These are phyloP conservation scores for Dinomys branickii DNA, from an alignment of 2,113 vertebrate genomes.

Conservation along the genomic window DNA sequence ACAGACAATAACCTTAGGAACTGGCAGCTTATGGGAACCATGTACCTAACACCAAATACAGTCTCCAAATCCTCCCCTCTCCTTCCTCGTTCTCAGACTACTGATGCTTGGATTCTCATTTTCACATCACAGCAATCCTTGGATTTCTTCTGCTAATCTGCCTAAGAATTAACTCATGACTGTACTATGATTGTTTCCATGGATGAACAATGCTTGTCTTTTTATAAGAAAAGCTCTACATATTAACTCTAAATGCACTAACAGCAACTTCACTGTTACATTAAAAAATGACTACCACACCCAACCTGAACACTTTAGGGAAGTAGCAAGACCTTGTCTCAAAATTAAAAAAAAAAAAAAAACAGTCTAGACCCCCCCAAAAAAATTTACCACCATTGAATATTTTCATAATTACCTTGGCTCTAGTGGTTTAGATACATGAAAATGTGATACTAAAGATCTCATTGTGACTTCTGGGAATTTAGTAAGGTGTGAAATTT, in stretches of 20 bases:
- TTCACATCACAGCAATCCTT: conserved; percentile 1
- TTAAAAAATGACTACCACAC: neutral
- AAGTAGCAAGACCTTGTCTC: neutral
- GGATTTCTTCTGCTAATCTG: conserved; percentile 6
- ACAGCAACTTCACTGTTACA: neutral
- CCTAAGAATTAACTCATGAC: conserved; percentile 39
- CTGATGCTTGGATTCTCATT: conserved; percentile 9
- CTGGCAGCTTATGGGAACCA: neutral
- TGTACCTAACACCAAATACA: neutral
- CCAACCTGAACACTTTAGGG: neutral
- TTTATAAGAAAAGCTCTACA: conserved; percentile 1
- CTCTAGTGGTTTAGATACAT: neutral
- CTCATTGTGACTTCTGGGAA: neutral
- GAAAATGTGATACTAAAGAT: conserved; percentile 26
- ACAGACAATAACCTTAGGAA: neutral
- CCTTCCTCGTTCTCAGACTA: conserved; percentile 10
- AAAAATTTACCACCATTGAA: conserved; percentile 1
- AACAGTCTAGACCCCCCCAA: neutral
- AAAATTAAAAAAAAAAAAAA: neutral
- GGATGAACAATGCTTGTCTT: neutral
- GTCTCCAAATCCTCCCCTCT: conserved; percentile 12
- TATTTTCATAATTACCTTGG: conserved; percentile 50
- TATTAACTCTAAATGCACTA: conserved; percentile 26
- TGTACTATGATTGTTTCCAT: conserved; percentile 2
- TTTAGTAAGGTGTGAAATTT: conserved; percentile 7